These are phyloP conservation scores for Pyrocephalus nanus DNA, from an alignment of 2,797 vertebrate species.

Conservation along the genomic window DNA sequence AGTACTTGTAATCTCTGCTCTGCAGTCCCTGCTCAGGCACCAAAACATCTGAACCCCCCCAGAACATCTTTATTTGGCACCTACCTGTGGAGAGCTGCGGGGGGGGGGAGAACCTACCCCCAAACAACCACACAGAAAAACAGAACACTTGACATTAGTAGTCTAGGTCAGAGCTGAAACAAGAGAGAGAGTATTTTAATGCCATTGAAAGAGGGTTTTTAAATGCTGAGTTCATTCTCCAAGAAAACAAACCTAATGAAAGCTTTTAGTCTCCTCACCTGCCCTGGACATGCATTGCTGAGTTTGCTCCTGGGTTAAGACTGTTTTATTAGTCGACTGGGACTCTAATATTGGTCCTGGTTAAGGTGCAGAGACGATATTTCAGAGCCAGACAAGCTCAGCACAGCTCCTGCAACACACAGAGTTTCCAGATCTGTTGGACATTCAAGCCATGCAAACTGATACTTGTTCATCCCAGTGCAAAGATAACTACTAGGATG, in stretches of 20 bases:
- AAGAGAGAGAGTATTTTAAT: neutral
- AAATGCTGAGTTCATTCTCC: neutral
- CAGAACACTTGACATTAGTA: neutral
- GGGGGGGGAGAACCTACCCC: neutral
- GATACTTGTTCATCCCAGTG: neutral
- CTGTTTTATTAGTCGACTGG: neutral
- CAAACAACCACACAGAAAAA: accelerated
- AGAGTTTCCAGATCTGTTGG: neutral
- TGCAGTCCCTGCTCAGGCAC: neutral
- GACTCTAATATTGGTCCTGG: neutral
- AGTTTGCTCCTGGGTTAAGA: neutral
- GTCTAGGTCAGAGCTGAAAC: neutral
- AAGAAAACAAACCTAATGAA: neutral
- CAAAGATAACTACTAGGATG: neutral
- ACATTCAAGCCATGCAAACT: neutral
- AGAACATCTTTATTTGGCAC: neutral
- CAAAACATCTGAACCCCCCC: neutral
- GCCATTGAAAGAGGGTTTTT: neutral
- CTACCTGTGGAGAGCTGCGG: neutral
- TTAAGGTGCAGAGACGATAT: neutral
- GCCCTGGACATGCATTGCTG: accelerated
- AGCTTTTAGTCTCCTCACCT: neutral
- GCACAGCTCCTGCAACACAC: accelerated
- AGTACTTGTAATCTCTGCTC: accelerated
- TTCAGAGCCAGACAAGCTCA: neutral